Conservation (phyloP, 2,888 invertebrate genomes). For the Pachycephus smyrnensis region DNA sequence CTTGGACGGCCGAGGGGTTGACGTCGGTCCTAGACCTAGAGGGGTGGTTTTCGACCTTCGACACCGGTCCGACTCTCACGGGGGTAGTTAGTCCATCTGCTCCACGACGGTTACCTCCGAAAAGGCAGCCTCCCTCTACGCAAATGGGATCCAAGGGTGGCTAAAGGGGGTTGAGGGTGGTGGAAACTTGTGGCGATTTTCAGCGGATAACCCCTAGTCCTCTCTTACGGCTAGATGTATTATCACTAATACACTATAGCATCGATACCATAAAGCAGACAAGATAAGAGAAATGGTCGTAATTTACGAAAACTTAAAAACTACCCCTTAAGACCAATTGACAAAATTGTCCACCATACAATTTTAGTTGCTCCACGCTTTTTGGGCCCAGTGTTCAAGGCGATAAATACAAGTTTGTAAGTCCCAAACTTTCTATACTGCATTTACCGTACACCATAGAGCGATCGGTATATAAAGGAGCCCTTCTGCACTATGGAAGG, state of each 20-base stretch:
- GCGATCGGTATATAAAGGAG: background rate
- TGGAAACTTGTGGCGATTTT: background rate
- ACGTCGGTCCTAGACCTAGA: conserved; percentile 48
- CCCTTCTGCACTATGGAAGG: background rate
- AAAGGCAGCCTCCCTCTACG: background rate
- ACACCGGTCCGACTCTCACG: conserved; percentile 44
- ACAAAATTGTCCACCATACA: background rate
- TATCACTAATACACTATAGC: background rate
- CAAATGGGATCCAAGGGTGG: conserved; percentile 2
- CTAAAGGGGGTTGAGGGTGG: background rate
- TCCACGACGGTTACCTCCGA: conserved; percentile 39
- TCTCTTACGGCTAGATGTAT: background rate
- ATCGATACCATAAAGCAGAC: background rate
- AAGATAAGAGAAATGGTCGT: background rate
- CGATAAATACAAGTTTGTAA: background rate
- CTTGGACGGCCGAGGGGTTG: conserved; percentile 40
- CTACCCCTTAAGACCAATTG: background rate
- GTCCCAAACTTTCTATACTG: background rate
- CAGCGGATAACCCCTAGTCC: background rate
- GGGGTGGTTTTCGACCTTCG: conserved; percentile 46
- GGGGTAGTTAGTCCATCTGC: conserved; percentile 64
- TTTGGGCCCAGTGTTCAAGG: background rate
- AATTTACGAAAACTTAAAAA: background rate
- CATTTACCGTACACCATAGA: background rate
- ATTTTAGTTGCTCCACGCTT: no score